Base-by-base conservation (phyloP, 2,797 vertebrate genomes). In the Gambelia wislizenii region DNA sequence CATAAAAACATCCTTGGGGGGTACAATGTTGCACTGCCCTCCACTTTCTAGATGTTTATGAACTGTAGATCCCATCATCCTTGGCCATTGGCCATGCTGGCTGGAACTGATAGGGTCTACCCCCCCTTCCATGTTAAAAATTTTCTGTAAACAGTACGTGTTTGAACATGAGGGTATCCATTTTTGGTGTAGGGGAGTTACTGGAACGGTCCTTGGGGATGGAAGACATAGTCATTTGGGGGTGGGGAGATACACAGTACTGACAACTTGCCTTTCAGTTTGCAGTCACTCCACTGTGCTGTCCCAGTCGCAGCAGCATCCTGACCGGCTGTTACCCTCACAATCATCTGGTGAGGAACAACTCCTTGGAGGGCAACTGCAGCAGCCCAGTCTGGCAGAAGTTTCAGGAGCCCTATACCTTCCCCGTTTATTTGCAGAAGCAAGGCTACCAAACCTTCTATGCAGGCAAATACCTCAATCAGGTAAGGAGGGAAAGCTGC, bases 341-440 rank as follows among this genome's bases (percentile, higher is more conserved):
- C 95, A 98, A 98, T 95, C 98, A 98, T 93, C 97, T 96, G 56
- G 98, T 98, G 72, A 95, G 97, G 90, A 98, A 98, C 96, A 98
- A 98, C 96, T 98, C 98, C 0, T 49, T 98, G 70, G 97, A 98
- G 91, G 98, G 98, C 0, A 98, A 98, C 96, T 98, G 98, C 96
- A 98, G 98, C 97, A 98, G 98, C 92, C 83, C 1, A 16, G 97
- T 95, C 27, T 98, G 98, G 98, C 98, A 98, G 96, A 98, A 98
- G 94, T 97, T 94, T 42, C 96, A 98, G 92, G 98, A 98, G 93
- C 93, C 96, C 0, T 67, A 82, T 44, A 96, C 97, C 4, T 98
- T 98, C 91, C 97, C 98, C 0, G 97, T 97, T 9, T 85, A 98
- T 30, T 96, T 98, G 59, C 94, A 96, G 87, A 89, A 84, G 27